Conservation (phyloP, 2,888 invertebrate species). For the Polymixis flavicincta region DNA sequence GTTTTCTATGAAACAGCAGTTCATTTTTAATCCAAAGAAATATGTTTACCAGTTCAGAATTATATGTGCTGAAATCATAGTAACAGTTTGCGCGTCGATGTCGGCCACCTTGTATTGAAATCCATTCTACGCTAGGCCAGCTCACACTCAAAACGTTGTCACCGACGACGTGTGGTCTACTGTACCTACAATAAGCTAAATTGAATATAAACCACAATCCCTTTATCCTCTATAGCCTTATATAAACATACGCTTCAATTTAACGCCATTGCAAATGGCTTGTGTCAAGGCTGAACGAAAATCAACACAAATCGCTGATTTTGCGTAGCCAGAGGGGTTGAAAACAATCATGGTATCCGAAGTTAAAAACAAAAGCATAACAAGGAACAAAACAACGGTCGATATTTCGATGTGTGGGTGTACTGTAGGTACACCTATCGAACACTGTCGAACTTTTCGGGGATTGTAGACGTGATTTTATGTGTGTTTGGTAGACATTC, state of each 20-base stretch:
- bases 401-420: not conserved
- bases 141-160: no score
- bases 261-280: not conserved
- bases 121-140: no score
- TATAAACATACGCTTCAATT: slow-evolving; percentile 1
- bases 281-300: not conserved
- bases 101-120: no score
- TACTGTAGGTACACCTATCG: not conserved
- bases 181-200: not conserved
- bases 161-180: not conserved
- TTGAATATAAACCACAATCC: not conserved
- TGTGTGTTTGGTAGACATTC: not conserved
- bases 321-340: not conserved
- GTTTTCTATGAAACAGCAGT: no score
- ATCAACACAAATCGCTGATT: not conserved
- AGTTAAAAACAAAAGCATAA: not conserved
- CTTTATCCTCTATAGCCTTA: not conserved
- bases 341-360: not conserved
- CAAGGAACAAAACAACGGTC: not conserved
- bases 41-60: no score
- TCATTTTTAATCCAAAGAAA: no score
- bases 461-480: not conserved
- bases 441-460: not conserved
- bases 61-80: no score
- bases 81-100: no score